Conservation (phyloP, 53 echinoderm and acorn worm genomes). For the Antedon mediterranea region DNA sequence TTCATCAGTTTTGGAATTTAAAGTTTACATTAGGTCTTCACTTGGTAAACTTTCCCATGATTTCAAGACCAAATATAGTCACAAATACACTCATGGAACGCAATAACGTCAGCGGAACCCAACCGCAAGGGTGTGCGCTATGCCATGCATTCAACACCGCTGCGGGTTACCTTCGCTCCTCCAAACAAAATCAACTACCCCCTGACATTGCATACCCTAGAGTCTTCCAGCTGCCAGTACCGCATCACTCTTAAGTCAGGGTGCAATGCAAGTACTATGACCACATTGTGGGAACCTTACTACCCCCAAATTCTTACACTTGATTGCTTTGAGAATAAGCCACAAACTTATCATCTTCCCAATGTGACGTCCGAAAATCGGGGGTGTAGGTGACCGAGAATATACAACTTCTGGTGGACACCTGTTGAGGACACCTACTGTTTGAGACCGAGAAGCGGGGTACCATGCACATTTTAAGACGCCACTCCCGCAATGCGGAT, state of each 20-base stretch:
- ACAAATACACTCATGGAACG: not conserved
- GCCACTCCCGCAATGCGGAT: not conserved
- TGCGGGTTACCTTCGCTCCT: not conserved
- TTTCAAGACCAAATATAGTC: not conserved
- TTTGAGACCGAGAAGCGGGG: not conserved
- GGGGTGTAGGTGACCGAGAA: not conserved
- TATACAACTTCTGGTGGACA: not conserved
- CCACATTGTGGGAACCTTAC: not conserved
- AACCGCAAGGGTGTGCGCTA: not conserved
- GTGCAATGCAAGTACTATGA: not conserved
- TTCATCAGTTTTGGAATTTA: not conserved
- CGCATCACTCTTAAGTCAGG: not conserved
- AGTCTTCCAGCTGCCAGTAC: not conserved
- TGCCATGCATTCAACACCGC: slow-evolving; percentile 1
- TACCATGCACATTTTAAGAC: not conserved
- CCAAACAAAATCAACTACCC: not conserved
- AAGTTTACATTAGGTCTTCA: not conserved
- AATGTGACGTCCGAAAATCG: not conserved
- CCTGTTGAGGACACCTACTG: not conserved
- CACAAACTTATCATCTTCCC: not conserved
- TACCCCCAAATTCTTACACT: not conserved
- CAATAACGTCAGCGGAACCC: not conserved
- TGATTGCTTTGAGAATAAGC: not conserved
- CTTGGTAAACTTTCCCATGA: not conserved
- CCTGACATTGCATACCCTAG: not conserved